Percentiles rank a stretch among this genome's conserved stretches.
These are phyloP conservation scores for Epizoanthus illoricatus DNA, from an alignment of 92 coral and sea anemone species.

Conservation along the genomic window DNA sequence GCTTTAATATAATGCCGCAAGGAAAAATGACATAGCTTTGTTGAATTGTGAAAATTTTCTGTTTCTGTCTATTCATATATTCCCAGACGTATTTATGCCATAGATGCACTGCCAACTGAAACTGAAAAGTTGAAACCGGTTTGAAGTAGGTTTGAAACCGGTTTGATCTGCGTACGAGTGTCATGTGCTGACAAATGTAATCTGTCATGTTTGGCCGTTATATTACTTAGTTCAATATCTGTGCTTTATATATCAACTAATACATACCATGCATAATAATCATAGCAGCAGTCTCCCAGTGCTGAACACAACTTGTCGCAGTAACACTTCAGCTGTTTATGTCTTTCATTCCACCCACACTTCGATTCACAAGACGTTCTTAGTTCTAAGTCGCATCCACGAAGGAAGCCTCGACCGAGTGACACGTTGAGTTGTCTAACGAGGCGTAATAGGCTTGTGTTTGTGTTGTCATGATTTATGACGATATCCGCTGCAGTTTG, in stretches of 20 bases:
- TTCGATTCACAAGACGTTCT: background rate
- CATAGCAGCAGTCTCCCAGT: constrained; percentile 18
- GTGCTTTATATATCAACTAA: background rate
- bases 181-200: too few species aligned
- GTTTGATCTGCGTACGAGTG: too few species aligned
- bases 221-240: too few species aligned
- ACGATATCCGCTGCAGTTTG: background rate
- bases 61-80: too few species aligned
- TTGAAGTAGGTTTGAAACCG: too few species aligned
- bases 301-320: constrained; percentile 1
- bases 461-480: background rate
- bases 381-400: background rate
- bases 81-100: too few species aligned
- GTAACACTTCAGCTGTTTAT: background rate
- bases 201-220: too few species aligned
- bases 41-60: too few species aligned
- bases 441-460: background rate
- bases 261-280: constrained; percentile 22
- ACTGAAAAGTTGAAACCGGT: too few species aligned
- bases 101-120: too few species aligned
- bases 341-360: constrained; percentile 14
- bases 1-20: too few species aligned
- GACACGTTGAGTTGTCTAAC: constrained; percentile 10
- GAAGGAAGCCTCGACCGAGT: background rate
- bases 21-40: too few species aligned